Conservation (phyloP, 2,113 vertebrate genomes). For the Onychorhynchus coronatus region DNA sequence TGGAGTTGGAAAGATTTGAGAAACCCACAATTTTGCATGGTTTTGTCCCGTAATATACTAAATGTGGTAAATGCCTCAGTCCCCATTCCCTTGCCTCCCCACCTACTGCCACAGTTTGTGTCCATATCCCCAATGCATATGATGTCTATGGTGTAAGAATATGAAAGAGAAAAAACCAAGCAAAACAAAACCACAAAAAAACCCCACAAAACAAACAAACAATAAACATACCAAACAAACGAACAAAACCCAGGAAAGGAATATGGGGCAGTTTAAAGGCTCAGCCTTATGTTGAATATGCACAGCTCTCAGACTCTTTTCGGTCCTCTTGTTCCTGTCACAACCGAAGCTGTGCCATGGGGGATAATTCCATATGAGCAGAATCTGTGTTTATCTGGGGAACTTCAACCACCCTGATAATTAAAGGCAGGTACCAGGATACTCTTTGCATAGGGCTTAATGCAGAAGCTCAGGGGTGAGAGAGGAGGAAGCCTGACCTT, state of each 20-base stretch:
- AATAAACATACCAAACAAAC: not conserved
- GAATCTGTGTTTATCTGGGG: not conserved
- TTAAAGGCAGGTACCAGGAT: not conserved
- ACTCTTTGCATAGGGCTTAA: not conserved
- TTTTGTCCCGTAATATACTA: not conserved
- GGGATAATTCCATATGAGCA: not conserved
- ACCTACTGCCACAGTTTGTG: not conserved
- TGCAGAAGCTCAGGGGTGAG: not conserved
- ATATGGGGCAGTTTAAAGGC: not conserved
- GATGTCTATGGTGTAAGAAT: not conserved
- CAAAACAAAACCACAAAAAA: not conserved
- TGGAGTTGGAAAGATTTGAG: not conserved
- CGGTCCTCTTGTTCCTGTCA: not conserved
- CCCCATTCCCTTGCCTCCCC: not conserved
- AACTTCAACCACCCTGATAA: not conserved
- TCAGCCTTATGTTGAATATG: not conserved
- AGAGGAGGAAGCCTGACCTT: not conserved
- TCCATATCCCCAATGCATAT: not conserved
- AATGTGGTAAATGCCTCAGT: not conserved
- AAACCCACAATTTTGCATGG: not conserved
- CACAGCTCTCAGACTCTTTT: not conserved
- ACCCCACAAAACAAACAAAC: not conserved
- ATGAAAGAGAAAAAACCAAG: not conserved
- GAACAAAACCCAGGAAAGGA: not conserved
- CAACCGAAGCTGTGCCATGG: not conserved